Evolutionary conservation across 2,888 invertebrate species (phyloP), one percentile per base, ranked within the genome.

Genomic region (Xanthorhoe spadicearia): DNA sequence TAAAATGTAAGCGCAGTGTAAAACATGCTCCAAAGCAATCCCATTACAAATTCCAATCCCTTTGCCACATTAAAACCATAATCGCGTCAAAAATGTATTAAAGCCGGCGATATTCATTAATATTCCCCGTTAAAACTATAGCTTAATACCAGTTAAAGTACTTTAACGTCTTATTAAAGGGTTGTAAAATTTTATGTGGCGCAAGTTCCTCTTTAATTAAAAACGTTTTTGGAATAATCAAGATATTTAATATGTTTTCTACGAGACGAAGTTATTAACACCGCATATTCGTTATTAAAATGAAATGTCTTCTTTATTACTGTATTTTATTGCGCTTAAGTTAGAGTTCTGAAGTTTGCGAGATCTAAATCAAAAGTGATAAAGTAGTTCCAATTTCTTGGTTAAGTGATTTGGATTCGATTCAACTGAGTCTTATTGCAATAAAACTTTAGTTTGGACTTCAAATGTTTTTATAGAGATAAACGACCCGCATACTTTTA

Each of bases 121-220:
- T 90, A 90, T 89, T 87, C 87, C 79, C 82, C 83, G 84, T 87
- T 88, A 86, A 86, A 86, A 84, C 84, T 82, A 82, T 76, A 84
- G 80, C 83, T 85, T 86, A 85, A 86, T 83, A 80, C 84, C 86
- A 83, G 82, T 90, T 91, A 86, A 83, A 80, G 85, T 86, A 83
- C 81, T 90, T 91, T 90, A 85, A 90, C 85, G 87, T 88, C 87
- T 88, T 91, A 90, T 89, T 92, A 92, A 93, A 92, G 92, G 92
- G 91, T 92, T 92, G 77, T 92, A 87, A 92, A 93, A 90, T 90
- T 92, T 92, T 88, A 93, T 89, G 88, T 84, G 76, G 76, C 84
- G 78, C 78, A 87, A 84, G 87, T 83, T 82, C 82, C 80, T 80
- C 78, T 80, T 90, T 92, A 92, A 92, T 92, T 92, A 92, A 92